Base-by-base conservation (phyloP, 2,888 invertebrate genomes). In the Phlogophora meticulosa region DNA sequence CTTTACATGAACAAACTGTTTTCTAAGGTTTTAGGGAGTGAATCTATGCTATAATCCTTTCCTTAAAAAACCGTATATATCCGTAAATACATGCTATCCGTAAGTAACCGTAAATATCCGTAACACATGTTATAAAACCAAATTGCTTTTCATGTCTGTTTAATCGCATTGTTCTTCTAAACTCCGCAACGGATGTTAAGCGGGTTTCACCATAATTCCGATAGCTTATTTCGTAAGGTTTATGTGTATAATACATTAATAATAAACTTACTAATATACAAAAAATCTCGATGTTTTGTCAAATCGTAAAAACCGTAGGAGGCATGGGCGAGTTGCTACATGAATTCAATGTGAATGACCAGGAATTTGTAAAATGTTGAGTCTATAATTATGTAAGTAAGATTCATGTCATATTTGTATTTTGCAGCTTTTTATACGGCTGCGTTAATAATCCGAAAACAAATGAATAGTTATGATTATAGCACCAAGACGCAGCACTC, bases 21-120 rank as follows among this genome's bases (percentile, higher is more conserved):
- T 61, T 71, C 1, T 69, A 63, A 46, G n/a, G 34, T 28, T 72
- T 72, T 72, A 63, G 15, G 17, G 17, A 38, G n/a, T 61, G n/a
- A 22, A 32, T 20, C 1, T 36, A 28, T 40, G 22, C 2, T 62
- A 17, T 65, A 20, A 34, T 38, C 10, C 49, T 28, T 43, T 38
- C 10, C 49, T 28, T 43, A 28, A n/a, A 36, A 34, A 67, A 53
- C 40, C 7, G 28, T 48, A 20, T 24, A 17, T 4, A 28, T 4
- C 28, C 28, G 28, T 28, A 4, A 28, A n/a, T n/a, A n/a, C n/a
- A n/a, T n/a, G n/a, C 49, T n/a, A n/a, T n/a, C n/a, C n/a, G 36
- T 43, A 28, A n/a, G 36, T 24, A 67, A 53, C 40, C 7, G 28
- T 48, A 20, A 20, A 17, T 4, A 28, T 4, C 28, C 28, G 28